Conservation (phyloP, 1,140 invertebrate species). For the Ladona fulva region DNA sequence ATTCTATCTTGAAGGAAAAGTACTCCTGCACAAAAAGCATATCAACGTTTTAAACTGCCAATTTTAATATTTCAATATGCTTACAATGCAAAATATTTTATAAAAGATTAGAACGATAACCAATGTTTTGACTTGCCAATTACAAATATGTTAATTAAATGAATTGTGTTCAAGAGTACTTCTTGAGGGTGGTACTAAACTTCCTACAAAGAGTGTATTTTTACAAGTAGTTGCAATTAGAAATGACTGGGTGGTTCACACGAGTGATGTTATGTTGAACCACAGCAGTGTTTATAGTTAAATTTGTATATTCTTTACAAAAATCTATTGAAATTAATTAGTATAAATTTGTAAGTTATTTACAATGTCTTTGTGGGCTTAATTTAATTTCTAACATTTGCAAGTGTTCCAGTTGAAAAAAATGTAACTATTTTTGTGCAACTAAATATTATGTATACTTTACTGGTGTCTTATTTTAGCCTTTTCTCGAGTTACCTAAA, state of each 20-base stretch:
- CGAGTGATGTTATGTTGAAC: neutral
- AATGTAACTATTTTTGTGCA: conserved; percentile 10
- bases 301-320: conserved; percentile 7
- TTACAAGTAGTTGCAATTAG: conserved; percentile 2
- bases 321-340: conserved; percentile 9
- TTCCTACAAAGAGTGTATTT: conserved; percentile 6
- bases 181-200: neutral
- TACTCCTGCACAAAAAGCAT: neutral
- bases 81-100: neutral
- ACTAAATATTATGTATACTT: neutral
- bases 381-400: conserved; percentile 11
- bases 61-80: neutral
- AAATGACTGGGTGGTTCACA: neutral
- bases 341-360: conserved; percentile 11
- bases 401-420: conserved; percentile 9
- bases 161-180: neutral
- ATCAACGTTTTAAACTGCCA: neutral
- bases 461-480: neutral
- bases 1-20: too few species aligned
- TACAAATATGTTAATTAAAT: conserved; percentile 1
- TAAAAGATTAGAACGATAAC: neutral
- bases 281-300: neutral
- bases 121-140: conserved; percentile 2
- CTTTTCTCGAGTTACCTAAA: neutral
- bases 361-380: conserved; percentile 1